These are phyloP conservation scores for Megalops cyprinoides DNA, from an alignment of 2,797 vertebrate species.

Conservation along the genomic window DNA sequence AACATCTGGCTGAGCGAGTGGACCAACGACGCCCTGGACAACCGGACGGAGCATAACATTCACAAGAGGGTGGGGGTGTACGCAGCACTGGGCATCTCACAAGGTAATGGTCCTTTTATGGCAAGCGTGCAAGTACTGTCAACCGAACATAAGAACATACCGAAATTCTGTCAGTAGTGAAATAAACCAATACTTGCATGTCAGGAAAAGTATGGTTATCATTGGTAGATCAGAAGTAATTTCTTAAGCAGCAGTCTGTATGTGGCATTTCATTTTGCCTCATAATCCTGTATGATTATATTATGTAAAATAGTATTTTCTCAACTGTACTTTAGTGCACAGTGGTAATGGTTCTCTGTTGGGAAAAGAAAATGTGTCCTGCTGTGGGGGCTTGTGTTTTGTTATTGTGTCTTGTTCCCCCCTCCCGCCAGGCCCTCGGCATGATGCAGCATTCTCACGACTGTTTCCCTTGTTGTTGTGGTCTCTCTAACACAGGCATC, in stretches of 20 bases:
- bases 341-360: background rate
- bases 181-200: background rate
- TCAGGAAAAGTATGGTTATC: background rate
- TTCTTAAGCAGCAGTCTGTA: no score
- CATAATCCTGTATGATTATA: background rate
- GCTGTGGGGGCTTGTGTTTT: background rate
- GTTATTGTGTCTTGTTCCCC: background rate
- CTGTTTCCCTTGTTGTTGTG: slow-evolving; percentile 32
- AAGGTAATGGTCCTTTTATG: slow-evolving; percentile 76
- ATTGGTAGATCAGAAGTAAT: background rate
- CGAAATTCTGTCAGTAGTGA: background rate
- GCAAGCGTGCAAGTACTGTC: background rate
- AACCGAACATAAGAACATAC: background rate
- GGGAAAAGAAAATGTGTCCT: background rate
- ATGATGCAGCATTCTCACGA: slow-evolving; percentile 35
- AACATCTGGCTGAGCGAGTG: slow-evolving; percentile 94
- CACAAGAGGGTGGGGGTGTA: slow-evolving; percentile 86
- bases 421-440: background rate
- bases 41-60: slow-evolving; percentile 68
- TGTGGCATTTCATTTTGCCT: background rate
- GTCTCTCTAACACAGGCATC: slow-evolving; percentile 72
- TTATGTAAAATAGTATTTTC: no score
- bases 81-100: slow-evolving; percentile 84
- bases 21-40: slow-evolving; percentile 78
- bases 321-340: background rate